Percentiles rank a stretch among this genome's conserved stretches.
Evolutionary conservation across 2,888 invertebrate species (phyloP).

Genomic region (Nomada ruficornis): DNA sequence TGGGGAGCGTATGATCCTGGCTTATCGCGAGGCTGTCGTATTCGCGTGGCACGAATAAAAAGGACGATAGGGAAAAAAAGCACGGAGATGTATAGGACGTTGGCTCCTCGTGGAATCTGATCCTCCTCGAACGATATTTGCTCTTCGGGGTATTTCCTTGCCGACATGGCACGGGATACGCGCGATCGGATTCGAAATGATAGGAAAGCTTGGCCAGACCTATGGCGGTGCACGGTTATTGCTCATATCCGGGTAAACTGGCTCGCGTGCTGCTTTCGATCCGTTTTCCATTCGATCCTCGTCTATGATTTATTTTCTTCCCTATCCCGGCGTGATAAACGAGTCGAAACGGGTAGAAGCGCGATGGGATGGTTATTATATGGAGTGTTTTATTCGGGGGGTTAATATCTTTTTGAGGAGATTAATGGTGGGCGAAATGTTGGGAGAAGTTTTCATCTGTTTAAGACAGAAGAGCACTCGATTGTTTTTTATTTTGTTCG

Average conservation of each 20-base stretch:
- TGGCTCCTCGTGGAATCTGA: conserved; percentile 30
- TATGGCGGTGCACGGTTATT: conserved; percentile 48
- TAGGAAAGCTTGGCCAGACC: conserved; percentile 20
- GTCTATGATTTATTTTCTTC: too few relatives aligned
- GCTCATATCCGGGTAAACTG: conserved; percentile 39
- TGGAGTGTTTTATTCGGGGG: too few relatives aligned
- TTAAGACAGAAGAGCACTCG: too few relatives aligned
- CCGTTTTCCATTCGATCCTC: background rate
- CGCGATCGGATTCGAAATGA: conserved; percentile 54
- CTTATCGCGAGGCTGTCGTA: conserved; percentile 19
- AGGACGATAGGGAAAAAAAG: conserved; percentile 27
- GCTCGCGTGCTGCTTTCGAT: background rate
- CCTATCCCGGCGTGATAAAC: too few relatives aligned
- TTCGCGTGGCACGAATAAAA: conserved; percentile 16
- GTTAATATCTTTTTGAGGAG: too few relatives aligned
- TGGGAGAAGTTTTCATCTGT: too few relatives aligned
- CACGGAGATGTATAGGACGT: conserved; percentile 27
- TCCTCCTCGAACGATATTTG: conserved; percentile 49
- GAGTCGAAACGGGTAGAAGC: too few relatives aligned
- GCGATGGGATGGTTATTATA: too few relatives aligned
- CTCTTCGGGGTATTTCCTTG: conserved; percentile 29
- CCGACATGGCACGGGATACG: conserved; percentile 40
- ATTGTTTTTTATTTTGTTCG: too few relatives aligned
- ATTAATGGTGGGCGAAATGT: too few relatives aligned
- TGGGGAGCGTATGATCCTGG: conserved; percentile 29